phyloP scores from a whole-genome alignment of 2,888 invertebrate species.

The Zaprionus lineosus region DNA sequence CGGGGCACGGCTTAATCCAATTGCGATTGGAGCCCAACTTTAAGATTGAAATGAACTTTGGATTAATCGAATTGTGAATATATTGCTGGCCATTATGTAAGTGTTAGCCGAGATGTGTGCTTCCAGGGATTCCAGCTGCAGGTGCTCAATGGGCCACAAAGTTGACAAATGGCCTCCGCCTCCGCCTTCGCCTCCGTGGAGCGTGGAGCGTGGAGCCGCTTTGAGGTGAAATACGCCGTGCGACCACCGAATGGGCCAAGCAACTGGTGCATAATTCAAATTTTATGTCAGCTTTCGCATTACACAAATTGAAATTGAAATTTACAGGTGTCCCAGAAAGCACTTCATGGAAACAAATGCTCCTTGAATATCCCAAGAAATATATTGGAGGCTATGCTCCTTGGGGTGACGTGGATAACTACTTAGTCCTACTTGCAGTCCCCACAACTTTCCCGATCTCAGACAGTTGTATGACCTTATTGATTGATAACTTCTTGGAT shows the following conservation, averaged over 20 bases:
- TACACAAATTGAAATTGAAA: constrained; percentile 63
- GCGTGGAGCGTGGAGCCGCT: not conserved
- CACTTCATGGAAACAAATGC: constrained; percentile 45
- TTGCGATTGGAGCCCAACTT: constrained; percentile 37
- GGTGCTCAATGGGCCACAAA: constrained; percentile 57
- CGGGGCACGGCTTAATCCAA: constrained; percentile 56
- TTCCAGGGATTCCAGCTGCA: constrained; percentile 23
- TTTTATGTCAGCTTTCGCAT: constrained; percentile 38
- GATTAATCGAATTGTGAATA: constrained; percentile 46
- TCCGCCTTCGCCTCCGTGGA: not conserved
- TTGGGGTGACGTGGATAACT: too few species aligned
- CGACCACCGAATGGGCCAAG: constrained; percentile 29
- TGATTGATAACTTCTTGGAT: too few species aligned
- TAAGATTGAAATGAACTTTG: constrained; percentile 32
- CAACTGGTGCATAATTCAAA: constrained; percentile 68
- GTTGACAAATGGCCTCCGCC: constrained; percentile 39
- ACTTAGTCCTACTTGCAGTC: too few species aligned
- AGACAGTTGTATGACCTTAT: too few species aligned
- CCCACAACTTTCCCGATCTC: too few species aligned
- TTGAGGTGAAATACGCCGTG: constrained; percentile 36
- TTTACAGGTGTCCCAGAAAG: constrained; percentile 37
- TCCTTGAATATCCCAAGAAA: too few species aligned
- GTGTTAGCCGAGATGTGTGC: constrained; percentile 7
- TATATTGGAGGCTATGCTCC: too few species aligned
- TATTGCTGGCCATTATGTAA: constrained; percentile 25